Conservation (phyloP, 2,113 vertebrate species). For the Nyctereutes procyonoides region DNA sequence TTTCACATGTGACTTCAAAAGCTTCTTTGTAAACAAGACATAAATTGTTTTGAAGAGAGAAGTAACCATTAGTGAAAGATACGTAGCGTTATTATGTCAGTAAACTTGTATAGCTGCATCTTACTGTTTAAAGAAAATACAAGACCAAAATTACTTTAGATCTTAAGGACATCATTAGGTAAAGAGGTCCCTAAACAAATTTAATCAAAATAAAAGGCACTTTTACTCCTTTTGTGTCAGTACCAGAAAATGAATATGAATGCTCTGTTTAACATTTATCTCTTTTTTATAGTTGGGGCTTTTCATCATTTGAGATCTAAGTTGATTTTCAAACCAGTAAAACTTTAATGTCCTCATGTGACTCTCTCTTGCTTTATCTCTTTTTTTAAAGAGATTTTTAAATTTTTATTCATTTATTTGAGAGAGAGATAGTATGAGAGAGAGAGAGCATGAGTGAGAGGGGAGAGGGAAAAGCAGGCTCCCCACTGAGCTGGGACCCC, state of each 20-base stretch:
- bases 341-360: not conserved
- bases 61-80: slow-evolving; percentile 13
- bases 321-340: slow-evolving; percentile 22
- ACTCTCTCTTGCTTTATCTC: not conserved
- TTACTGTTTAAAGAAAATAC: not conserved
- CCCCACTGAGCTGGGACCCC: no score
- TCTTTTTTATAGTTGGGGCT: not conserved
- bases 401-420: no score
- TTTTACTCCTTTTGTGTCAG: slow-evolving; percentile 12
- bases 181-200: slow-evolving; percentile 35
- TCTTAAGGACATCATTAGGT: not conserved
- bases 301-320: slow-evolving; percentile 39
- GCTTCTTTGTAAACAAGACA: not conserved
- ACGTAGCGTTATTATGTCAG: not conserved
- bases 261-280: slow-evolving; percentile 1
- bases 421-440: no score
- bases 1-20: slow-evolving; percentile 57
- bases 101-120: not conserved
- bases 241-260: slow-evolving; percentile 40
- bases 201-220: slow-evolving; percentile 54
- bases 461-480: no score
- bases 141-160: not conserved
- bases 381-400: not conserved
- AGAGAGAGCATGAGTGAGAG: no score
- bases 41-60: slow-evolving; percentile 42